phyloP scores from a whole-genome alignment of 2,797 vertebrate genomes.

The Acanthurus lineatus region DNA sequence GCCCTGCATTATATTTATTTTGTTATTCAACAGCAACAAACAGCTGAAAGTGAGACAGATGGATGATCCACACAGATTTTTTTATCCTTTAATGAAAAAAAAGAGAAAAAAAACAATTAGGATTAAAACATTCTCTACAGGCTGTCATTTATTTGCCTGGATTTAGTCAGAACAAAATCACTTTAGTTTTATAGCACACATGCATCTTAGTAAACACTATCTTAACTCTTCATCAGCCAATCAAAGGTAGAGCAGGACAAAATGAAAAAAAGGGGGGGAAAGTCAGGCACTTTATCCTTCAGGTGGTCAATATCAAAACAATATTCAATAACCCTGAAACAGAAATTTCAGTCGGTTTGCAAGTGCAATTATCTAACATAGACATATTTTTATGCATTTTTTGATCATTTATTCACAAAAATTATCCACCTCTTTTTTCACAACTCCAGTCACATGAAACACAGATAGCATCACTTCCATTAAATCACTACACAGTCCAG shows the following conservation, averaged over 20 bases:
- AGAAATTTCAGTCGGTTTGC: background rate
- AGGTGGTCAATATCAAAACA: background rate
- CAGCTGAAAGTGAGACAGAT: constrained; percentile 40
- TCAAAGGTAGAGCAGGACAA: background rate
- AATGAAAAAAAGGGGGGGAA: no score
- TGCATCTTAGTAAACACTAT: background rate
- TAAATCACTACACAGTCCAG: constrained; percentile 11
- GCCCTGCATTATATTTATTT: constrained; percentile 31
- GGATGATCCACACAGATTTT: constrained; percentile 29
- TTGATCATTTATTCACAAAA: background rate
- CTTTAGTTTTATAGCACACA: no score
- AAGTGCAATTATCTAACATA: background rate
- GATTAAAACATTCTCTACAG: constrained; percentile 14
- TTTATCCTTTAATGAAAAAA: constrained; percentile 7
- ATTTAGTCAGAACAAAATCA: background rate
- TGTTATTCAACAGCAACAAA: constrained; percentile 33
- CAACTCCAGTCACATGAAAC: background rate
- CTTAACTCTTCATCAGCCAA: background rate
- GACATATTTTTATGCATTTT: background rate
- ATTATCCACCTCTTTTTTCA: background rate
- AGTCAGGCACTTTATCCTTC: background rate
- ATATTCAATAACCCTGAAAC: background rate
- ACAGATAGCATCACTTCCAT: constrained; percentile 3
- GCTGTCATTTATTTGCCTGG: constrained; percentile 6
- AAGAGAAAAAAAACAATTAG: background rate